These are phyloP conservation scores for Chaetorhynchus papuensis DNA, from an alignment of 2,113 vertebrate genomes.

Conservation along the genomic window DNA sequence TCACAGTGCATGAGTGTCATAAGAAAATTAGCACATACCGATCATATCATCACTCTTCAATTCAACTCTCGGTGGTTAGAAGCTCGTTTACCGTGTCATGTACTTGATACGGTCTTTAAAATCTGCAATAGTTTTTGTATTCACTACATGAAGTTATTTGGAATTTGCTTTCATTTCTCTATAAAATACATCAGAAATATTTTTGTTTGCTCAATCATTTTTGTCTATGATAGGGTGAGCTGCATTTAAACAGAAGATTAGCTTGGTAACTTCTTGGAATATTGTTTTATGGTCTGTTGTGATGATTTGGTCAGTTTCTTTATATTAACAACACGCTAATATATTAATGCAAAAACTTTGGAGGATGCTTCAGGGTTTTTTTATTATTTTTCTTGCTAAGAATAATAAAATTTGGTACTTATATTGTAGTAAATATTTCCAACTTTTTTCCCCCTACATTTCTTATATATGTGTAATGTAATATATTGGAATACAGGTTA, in stretches of 20 bases:
- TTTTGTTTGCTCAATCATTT: neutral
- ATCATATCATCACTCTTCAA: neutral
- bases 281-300: neutral
- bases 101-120: neutral
- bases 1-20: neutral
- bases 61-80: neutral
- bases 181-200: neutral
- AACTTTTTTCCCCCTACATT: neutral
- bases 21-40: neutral
- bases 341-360: neutral
- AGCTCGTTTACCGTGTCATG: neutral
- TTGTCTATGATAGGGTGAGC: neutral
- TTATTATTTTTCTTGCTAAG: neutral
- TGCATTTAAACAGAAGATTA: neutral
- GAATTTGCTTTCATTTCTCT: neutral
- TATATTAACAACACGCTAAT: neutral
- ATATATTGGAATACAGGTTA: neutral
- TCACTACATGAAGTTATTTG: neutral
- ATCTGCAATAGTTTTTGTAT: neutral
- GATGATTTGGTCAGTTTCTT: neutral
- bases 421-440: neutral
- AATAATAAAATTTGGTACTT: neutral
- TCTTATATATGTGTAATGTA: neutral
- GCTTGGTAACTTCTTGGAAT: neutral
- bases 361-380: neutral